Evolutionary conservation across 2,113 vertebrate genomes (phyloP), one percentile per base, ranked within the genome.

Genomic region (Lasiurus cinereus): DNA sequence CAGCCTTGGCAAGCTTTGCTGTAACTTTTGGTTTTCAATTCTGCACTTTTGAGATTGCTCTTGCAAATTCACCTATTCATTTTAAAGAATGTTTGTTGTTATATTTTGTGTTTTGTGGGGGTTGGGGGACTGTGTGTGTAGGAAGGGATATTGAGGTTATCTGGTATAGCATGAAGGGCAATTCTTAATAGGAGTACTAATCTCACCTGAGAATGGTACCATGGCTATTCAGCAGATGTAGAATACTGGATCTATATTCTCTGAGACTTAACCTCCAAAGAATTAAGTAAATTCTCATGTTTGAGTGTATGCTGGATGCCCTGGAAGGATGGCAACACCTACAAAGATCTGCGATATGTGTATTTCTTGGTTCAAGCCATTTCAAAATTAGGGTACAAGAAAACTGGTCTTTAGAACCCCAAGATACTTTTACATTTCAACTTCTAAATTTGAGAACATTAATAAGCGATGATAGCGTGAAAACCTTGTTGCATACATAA

Each of bases 401-500:
- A 93, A 9, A 54, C 10, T 76, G 43, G 13, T 83, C 62, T 95
- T 48, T 62, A 83, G 43, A 93, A 84, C 12, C 80, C 66, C 39
- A 83, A 76, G 21, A 15, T 39, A 54, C 91, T 33, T 92, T 2
- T 15, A 19, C 93, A 59, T 91, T 86, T 92, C 36, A 69, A n/a
- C 11, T 88, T 93, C 77, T 6, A 88, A 93, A 64, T 54, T 46
- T 80, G n/a, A 87, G 48, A 83, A 78, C 6, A 24, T 83, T 91
- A 90, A 33, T 64, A 67, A 90, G 56, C 14, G 94, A 54, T 74
- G 77, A 39, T 84, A 84, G 3, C 33, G 62, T 90, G 92, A 56
- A 96, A 78, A 92, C 70, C 6, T 69, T 95, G n/a, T 85, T 67
- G 2, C 31, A 91, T 93, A 70, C 7, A 6, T 69, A 43, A 94